Evolutionary conservation across 2,113 vertebrate genomes (phyloP).

Genomic region (Alethe castanea): DNA sequence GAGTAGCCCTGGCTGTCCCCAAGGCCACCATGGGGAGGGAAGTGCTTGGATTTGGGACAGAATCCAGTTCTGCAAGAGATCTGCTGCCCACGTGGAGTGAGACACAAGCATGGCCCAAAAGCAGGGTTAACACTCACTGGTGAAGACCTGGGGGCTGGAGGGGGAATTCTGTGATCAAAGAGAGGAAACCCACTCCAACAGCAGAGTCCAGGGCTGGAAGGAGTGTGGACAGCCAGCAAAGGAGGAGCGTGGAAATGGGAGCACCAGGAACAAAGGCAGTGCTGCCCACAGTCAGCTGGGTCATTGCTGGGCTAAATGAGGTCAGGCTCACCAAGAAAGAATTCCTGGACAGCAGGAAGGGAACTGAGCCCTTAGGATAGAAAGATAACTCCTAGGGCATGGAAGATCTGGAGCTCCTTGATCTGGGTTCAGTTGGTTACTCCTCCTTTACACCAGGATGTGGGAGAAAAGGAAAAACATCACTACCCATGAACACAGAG

Average conservation of each 20-base stretch:
- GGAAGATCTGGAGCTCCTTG: background rate
- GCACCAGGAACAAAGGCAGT: rapidly evolving
- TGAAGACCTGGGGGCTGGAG: background rate
- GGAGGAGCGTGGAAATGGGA: background rate
- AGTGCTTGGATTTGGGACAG: background rate
- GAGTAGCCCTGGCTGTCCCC: background rate
- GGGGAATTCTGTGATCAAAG: background rate
- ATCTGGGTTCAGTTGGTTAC: background rate
- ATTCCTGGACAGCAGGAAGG: background rate
- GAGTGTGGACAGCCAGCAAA: background rate
- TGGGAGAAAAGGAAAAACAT: background rate
- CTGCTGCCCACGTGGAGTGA: rapidly evolving
- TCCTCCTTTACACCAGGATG: background rate
- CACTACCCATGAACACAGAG: background rate
- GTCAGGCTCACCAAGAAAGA: background rate
- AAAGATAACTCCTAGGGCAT: background rate
- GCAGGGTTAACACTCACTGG: background rate
- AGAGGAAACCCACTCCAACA: background rate
- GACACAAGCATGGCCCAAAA: background rate
- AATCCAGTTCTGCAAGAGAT: background rate
- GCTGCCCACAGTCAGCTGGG: rapidly evolving
- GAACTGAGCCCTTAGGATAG: background rate
- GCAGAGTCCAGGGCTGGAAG: background rate
- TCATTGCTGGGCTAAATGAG: background rate
- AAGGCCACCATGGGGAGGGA: background rate